Evolutionary conservation across 2,113 vertebrate species (phyloP).

Genomic region (Athene noctua): DNA sequence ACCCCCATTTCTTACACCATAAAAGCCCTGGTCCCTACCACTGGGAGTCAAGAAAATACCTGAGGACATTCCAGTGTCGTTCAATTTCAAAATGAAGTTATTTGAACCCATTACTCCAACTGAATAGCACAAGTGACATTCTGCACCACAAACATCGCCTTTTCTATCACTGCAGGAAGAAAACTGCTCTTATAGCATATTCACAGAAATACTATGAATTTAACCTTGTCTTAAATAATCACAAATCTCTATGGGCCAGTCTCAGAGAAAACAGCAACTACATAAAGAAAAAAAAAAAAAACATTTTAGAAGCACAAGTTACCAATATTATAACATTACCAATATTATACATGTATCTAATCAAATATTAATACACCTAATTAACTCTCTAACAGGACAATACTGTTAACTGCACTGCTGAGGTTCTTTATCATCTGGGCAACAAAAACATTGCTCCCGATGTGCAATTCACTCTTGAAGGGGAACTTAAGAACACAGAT

Average conservation of each 20-base stretch:
- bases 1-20: background rate
- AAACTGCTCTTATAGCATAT: background rate
- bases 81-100: background rate
- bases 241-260: background rate
- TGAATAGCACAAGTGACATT: background rate
- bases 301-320: background rate
- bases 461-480: slow-evolving; percentile 76
- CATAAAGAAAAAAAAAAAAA: background rate
- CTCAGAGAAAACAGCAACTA: background rate
- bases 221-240: background rate
- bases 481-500: slow-evolving; percentile 69
- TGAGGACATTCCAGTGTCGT: background rate
- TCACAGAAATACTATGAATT: background rate
- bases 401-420: slow-evolving; percentile 76
- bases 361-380: background rate
- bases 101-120: background rate
- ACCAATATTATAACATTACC: background rate
- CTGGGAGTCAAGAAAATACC: accelerated
- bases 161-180: background rate
- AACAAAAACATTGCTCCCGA: slow-evolving; percentile 65
- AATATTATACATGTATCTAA: background rate
- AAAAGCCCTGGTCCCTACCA: background rate
- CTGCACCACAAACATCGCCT: background rate
- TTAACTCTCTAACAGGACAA: slow-evolving; percentile 57
- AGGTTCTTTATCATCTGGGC: slow-evolving; percentile 78